Conservation (phyloP, 2,113 vertebrate genomes). For the Seriola aureovittata region DNA sequence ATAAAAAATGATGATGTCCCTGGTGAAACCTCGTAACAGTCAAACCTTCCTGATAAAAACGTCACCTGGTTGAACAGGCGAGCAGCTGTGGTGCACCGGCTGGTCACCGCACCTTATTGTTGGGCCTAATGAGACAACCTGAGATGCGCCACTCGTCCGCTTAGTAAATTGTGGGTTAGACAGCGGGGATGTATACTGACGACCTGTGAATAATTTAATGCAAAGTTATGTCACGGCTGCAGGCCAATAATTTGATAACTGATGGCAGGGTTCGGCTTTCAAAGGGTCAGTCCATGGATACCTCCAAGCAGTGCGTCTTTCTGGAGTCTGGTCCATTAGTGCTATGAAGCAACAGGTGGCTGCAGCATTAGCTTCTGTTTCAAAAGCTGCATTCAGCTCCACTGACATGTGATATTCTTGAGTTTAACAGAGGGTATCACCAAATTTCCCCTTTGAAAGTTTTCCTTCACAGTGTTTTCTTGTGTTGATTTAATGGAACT, state of each 20-base stretch:
- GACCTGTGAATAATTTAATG: conserved; percentile 73
- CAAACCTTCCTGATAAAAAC: too few relatives aligned
- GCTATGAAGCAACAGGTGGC: conserved; percentile 54
- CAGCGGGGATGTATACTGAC: not conserved
- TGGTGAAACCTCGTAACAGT: not conserved
- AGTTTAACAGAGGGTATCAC: not conserved
- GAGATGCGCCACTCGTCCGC: conserved; percentile 41
- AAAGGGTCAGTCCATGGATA: conserved; percentile 11
- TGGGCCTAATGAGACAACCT: conserved; percentile 44
- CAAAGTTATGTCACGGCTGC: conserved; percentile 55
- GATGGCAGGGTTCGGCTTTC: conserved; percentile 35
- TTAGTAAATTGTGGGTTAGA: not conserved
- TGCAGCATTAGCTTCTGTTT: conserved; percentile 22
- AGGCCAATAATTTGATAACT: conserved; percentile 46
- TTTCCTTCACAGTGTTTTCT: not conserved
- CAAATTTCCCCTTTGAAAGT: not conserved
- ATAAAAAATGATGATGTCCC: not conserved
- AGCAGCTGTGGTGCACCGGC: conserved; percentile 42
- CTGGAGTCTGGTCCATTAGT: conserved; percentile 2
- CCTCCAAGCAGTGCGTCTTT: conserved; percentile 34
- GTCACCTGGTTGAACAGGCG: not conserved
- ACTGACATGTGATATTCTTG: conserved; percentile 40
- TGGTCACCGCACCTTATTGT: conserved; percentile 28
- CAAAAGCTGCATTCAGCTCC: not conserved
- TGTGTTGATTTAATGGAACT: not conserved